Conservation (phyloP, 2,113 vertebrate species). For the Poicephalus meyeri region DNA sequence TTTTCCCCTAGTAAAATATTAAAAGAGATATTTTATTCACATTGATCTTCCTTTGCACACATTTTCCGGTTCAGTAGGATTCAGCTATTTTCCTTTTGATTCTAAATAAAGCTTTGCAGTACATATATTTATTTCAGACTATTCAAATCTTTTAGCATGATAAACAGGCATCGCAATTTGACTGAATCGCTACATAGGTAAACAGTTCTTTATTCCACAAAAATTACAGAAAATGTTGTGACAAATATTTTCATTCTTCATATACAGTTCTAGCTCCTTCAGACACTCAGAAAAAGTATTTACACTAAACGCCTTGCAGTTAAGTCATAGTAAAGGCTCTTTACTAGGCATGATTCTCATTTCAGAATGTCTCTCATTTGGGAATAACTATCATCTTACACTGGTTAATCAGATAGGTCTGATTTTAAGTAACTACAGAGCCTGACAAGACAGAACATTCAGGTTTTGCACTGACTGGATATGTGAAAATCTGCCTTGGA, state of each 20-base stretch:
- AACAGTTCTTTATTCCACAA: conserved; percentile 17
- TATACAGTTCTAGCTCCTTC: not conserved
- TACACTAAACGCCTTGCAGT: not conserved
- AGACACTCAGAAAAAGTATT: not conserved
- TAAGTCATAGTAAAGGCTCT: not conserved
- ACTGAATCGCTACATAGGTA: not conserved
- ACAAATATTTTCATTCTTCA: conserved; percentile 17
- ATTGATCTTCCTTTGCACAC: conserved; percentile 7
- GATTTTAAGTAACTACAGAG: not conserved
- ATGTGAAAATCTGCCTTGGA: not conserved
- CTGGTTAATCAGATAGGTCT: not conserved
- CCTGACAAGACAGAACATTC: not conserved
- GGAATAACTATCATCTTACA: not conserved
- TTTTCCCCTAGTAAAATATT: not conserved
- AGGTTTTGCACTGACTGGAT: not conserved
- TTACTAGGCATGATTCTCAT: not conserved
- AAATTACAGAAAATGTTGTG: conserved; percentile 20
- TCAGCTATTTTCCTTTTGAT: not conserved
- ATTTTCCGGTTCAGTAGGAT: conserved; percentile 14
- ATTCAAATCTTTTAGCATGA: not conserved
- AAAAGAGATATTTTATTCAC: conserved; percentile 19
- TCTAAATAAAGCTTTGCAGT: conserved; percentile 1
- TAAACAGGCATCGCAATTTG: not conserved
- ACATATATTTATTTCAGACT: conserved; percentile 23
- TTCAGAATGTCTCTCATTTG: not conserved